Evolutionary conservation across 2,113 vertebrate species (phyloP).

Genomic region (Alosa alosa): DNA sequence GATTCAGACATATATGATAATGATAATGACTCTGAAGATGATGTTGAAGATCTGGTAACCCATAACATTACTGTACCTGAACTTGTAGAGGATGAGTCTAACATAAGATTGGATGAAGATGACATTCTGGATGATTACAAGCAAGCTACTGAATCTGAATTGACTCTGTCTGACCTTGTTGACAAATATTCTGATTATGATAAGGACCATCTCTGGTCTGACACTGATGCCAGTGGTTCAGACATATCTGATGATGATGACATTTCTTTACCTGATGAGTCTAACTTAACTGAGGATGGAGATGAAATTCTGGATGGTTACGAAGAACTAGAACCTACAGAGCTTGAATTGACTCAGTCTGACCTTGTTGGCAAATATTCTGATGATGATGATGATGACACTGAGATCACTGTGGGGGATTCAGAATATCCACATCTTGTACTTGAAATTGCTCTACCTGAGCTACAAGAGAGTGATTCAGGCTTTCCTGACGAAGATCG

Average conservation of each 20-base stretch:
- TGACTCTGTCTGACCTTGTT: background rate
- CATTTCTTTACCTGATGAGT: background rate
- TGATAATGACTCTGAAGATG: background rate
- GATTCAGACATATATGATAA: slow-evolving; percentile 1
- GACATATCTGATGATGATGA: slow-evolving; percentile 18
- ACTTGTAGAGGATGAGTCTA: background rate
- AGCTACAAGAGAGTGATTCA: background rate
- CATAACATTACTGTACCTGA: background rate
- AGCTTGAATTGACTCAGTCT: background rate
- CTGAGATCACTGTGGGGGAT: background rate
- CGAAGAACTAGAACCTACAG: background rate
- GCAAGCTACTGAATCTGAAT: background rate
- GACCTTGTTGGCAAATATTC: background rate
- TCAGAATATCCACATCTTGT: background rate
- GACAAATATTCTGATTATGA: background rate
- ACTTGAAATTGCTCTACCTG: background rate
- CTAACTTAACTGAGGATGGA: background rate
- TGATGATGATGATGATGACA: background rate
- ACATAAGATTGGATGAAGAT: background rate
- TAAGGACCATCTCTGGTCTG: background rate
- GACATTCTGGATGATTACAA: background rate
- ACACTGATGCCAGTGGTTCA: slow-evolving; percentile 18
- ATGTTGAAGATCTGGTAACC: background rate
- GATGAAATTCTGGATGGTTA: background rate
- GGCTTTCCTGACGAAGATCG: background rate